Evolutionary conservation across 2,113 vertebrate species (phyloP).

Genomic region (Proterorhinus semilunaris): DNA sequence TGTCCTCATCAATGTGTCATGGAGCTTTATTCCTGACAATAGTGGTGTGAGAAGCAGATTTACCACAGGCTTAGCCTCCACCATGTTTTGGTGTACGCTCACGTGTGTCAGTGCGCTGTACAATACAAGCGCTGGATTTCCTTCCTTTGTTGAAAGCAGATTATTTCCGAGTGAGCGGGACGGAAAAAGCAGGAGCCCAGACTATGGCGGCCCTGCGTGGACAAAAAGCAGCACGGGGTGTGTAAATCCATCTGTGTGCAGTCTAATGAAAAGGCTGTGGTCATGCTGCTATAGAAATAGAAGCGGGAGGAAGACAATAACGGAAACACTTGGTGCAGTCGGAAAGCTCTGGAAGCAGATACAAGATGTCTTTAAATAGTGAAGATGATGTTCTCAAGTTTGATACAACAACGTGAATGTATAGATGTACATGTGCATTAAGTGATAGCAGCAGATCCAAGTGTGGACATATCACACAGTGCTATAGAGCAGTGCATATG

Average conservation of each 20-base stretch:
- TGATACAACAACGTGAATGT: too few relatives aligned
- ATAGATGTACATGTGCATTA: too few relatives aligned
- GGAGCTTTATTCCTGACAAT: too few relatives aligned
- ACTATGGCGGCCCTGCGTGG: not conserved
- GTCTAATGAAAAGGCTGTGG: constrained; percentile 38
- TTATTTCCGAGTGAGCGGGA: constrained; percentile 48
- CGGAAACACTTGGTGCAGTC: not conserved
- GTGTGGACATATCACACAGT: too few relatives aligned
- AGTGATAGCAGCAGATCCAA: too few relatives aligned
- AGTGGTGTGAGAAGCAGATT: constrained; percentile 17
- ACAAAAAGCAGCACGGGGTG: not conserved
- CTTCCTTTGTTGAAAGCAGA: constrained; percentile 64
- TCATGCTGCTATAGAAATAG: constrained; percentile 16
- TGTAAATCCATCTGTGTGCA: not conserved
- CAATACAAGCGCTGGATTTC: constrained; percentile 60
- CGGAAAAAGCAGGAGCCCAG: constrained; percentile 13
- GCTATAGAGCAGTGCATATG: too few relatives aligned
- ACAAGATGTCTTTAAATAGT: too few relatives aligned
- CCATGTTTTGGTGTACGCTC: constrained; percentile 12
- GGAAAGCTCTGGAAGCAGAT: not conserved
- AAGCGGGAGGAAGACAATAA: not conserved
- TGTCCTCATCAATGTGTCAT: too few relatives aligned
- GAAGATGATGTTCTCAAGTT: too few relatives aligned
- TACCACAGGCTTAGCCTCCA: constrained; percentile 9
- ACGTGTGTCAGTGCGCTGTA: constrained; percentile 18